phyloP scores from a whole-genome alignment of 2,797 vertebrate genomes.

The Sebastes flavidus region DNA sequence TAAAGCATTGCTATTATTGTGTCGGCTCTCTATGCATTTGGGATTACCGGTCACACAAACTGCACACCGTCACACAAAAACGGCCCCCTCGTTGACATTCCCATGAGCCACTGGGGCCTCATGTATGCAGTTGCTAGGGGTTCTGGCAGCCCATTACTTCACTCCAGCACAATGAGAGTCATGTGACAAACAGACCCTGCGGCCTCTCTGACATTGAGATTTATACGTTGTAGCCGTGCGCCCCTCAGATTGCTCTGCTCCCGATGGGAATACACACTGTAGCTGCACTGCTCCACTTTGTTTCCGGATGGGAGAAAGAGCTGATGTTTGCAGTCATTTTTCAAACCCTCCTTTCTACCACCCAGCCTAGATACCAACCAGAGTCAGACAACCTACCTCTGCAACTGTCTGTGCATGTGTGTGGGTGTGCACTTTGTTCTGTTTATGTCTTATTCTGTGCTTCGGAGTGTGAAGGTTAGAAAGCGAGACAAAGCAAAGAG shows the following conservation, averaged over 20 bases:
- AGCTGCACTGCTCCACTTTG: slow-evolving; percentile 30
- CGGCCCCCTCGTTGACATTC: neutral
- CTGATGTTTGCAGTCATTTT: slow-evolving; percentile 56
- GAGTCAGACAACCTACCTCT: neutral
- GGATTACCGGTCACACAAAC: neutral
- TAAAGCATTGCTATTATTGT: neutral
- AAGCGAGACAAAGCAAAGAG: neutral
- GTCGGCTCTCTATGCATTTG: neutral
- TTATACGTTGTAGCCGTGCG: neutral
- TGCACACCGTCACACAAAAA: neutral
- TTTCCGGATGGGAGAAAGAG: slow-evolving; percentile 40
- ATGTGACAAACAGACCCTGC: neutral
- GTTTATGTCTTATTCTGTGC: neutral
- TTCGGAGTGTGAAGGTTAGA: slow-evolving; percentile 44
- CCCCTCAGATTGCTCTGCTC: slow-evolving; percentile 28
- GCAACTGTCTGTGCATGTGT: neutral
- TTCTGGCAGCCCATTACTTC: neutral
- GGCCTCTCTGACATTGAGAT: slow-evolving; percentile 28
- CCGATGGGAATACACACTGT: neutral
- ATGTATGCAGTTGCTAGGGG: neutral
- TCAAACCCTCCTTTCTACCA: neutral
- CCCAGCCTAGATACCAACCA: neutral
- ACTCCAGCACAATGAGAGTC: slow-evolving; percentile 15
- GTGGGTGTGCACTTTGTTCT: neutral
- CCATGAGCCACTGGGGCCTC: slow-evolving; percentile 19